Evolutionary conservation across 2,888 invertebrate genomes (phyloP).

Genomic region (Tanytarsus gracilentus): DNA sequence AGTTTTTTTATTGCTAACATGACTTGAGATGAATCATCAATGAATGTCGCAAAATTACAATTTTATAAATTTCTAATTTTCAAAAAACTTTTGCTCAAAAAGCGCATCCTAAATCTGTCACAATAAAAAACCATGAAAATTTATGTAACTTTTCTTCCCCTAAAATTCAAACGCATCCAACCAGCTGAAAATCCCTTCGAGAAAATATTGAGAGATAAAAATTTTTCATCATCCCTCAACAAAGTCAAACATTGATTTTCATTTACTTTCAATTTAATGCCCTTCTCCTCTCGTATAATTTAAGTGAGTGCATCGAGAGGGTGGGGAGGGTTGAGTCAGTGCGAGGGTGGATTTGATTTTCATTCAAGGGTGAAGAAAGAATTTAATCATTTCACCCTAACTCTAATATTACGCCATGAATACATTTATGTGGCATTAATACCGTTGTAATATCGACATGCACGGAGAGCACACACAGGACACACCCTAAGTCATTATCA

Average conservation of each 20-base stretch:
- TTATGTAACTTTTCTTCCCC: background rate
- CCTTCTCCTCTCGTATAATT: background rate
- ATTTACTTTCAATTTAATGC: conserved; percentile 17
- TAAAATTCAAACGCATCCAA: background rate
- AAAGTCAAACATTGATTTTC: conserved; percentile 28
- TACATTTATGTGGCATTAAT: conserved; percentile 11
- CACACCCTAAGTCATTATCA: conserved; percentile 26
- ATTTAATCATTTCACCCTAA: conserved; percentile 27
- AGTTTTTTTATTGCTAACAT: too few relatives aligned
- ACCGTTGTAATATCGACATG: background rate
- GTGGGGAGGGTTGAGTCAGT: too few relatives aligned
- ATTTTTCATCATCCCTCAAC: conserved; percentile 11
- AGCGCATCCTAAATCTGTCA: too few relatives aligned
- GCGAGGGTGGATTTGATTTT: background rate
- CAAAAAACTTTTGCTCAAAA: too few relatives aligned
- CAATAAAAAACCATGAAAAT: too few relatives aligned
- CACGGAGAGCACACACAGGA: conserved; percentile 16
- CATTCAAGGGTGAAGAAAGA: background rate
- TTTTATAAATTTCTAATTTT: too few relatives aligned
- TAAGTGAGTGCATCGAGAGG: too few relatives aligned
- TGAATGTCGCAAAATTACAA: too few relatives aligned
- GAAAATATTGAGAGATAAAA: conserved; percentile 1
- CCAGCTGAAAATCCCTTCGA: too few relatives aligned
- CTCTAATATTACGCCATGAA: conserved; percentile 15
- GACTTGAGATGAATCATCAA: too few relatives aligned